A percentile compares a stretch with the other conserved stretches of the same genome.
phyloP scores from a whole-genome alignment of 64 coral and sea anemone genomes.

The Montipora efflorescens region DNA sequence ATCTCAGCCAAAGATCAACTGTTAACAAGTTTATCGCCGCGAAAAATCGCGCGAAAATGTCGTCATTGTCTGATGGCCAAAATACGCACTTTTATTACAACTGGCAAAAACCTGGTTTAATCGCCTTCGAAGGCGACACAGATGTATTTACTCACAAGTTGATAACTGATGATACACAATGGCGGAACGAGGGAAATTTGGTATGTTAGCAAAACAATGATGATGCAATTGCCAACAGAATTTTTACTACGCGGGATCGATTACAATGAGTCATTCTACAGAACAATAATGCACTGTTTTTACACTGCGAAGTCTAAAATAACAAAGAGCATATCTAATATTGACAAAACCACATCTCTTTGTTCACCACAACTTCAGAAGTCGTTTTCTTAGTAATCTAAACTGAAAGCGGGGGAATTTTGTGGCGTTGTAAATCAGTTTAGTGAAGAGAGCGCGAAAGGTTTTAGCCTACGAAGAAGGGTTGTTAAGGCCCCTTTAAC shows the following conservation, averaged over 20 bases:
- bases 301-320: not conserved
- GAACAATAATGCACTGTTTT: conserved; percentile 5
- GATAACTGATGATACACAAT: not conserved
- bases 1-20: not conserved
- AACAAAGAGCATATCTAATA: not conserved
- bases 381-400: not conserved
- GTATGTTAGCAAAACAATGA: not conserved
- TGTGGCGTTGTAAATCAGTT: not conserved
- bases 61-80: not conserved
- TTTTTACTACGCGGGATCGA: not conserved
- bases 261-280: not conserved
- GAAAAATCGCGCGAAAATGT: conserved; percentile 4
- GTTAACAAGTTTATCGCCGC: not conserved
- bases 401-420: not conserved
- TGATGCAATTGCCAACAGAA: not conserved
- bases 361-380: not conserved
- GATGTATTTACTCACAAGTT: not conserved
- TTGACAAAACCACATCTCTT: not conserved
- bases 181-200: not conserved
- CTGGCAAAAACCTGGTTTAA: not conserved
- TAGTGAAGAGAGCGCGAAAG: not conserved
- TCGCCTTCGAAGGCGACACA: not conserved
- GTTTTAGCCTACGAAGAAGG: not conserved
- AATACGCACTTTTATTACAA: not conserved
- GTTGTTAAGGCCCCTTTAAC: not conserved